Conservation (phyloP, 1,140 invertebrate genomes). For the Papilio dardanus region DNA sequence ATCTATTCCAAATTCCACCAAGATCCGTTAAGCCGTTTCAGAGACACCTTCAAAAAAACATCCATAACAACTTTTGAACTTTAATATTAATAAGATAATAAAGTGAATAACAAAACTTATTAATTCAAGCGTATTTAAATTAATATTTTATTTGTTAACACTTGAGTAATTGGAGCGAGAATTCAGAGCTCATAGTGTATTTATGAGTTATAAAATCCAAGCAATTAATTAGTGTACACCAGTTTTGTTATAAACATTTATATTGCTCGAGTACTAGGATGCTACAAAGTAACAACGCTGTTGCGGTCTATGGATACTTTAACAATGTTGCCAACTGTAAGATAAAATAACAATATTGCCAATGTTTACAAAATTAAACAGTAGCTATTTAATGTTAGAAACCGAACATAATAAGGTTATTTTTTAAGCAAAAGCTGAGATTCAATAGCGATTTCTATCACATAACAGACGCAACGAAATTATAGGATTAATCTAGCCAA, state of each 20-base stretch:
- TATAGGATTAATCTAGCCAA: background rate
- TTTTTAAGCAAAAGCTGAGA: too few species aligned
- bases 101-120: background rate
- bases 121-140: background rate
- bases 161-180: background rate
- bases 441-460: too few species aligned
- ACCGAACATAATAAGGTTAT: too few species aligned
- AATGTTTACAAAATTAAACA: background rate
- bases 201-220: conserved; percentile 45
- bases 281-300: background rate
- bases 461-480: background rate
- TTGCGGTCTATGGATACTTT: background rate
- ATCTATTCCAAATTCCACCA: too few species aligned
- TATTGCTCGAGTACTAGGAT: background rate
- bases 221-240: conserved; percentile 25
- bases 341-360: background rate
- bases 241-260: conserved; percentile 30
- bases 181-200: conserved; percentile 20
- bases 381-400: too few species aligned
- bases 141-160: conserved; percentile 20
- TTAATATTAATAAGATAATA: background rate
- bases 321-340: background rate
- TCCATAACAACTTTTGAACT: too few species aligned
- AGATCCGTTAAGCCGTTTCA: too few species aligned
- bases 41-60: too few species aligned